A percentile compares a stretch with the other conserved stretches of the same genome.
Evolutionary conservation across 2,113 vertebrate species (phyloP).

Genomic region (Nothobranchius furzeri): DNA sequence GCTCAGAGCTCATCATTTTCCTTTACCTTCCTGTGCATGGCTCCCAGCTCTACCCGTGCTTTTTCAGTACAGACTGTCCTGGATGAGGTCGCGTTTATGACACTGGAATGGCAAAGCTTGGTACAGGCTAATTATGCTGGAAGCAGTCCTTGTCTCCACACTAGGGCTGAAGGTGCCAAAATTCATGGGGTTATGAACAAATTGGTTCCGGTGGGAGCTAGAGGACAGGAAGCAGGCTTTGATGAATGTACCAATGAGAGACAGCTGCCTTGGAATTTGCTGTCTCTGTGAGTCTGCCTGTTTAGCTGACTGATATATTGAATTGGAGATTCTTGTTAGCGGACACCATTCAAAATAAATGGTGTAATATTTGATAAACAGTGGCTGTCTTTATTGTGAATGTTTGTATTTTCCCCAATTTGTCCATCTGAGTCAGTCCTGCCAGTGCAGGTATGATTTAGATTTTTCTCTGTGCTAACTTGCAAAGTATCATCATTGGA

Average conservation of each 20-base stretch:
- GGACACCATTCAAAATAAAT: slow-evolving; percentile 19
- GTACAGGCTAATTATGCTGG: slow-evolving; percentile 71
- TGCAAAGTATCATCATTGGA: no score
- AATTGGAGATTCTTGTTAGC: slow-evolving; percentile 14
- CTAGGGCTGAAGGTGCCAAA: slow-evolving; percentile 53
- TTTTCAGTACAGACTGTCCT: slow-evolving; percentile 44
- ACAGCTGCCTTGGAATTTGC: slow-evolving; percentile 35
- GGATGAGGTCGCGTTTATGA: slow-evolving; percentile 72
- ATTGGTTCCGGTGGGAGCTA: slow-evolving; percentile 74
- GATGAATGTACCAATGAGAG: slow-evolving; percentile 74
- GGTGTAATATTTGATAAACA: slow-evolving; percentile 22
- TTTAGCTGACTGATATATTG: slow-evolving; percentile 44
- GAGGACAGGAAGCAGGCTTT: slow-evolving; percentile 70
- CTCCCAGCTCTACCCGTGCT: slow-evolving; percentile 31
- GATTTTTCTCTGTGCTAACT: background rate
- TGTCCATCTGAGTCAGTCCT: background rate
- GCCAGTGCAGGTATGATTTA: background rate
- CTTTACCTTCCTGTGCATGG: slow-evolving; percentile 25
- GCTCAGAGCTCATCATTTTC: slow-evolving; percentile 48
- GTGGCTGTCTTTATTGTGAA: slow-evolving; percentile 3
- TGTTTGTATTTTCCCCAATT: background rate
- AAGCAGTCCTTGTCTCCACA: slow-evolving; percentile 55
- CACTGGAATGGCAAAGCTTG: slow-evolving; percentile 61
- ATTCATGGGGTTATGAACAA: slow-evolving; percentile 73
- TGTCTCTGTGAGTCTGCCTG: slow-evolving; percentile 30